A percentile compares a stretch with the other conserved stretches of the same genome.
These are phyloP conservation scores for Coenobita brevimanus DNA, from an alignment of 1,140 invertebrate genomes.

Conservation along the genomic window DNA sequence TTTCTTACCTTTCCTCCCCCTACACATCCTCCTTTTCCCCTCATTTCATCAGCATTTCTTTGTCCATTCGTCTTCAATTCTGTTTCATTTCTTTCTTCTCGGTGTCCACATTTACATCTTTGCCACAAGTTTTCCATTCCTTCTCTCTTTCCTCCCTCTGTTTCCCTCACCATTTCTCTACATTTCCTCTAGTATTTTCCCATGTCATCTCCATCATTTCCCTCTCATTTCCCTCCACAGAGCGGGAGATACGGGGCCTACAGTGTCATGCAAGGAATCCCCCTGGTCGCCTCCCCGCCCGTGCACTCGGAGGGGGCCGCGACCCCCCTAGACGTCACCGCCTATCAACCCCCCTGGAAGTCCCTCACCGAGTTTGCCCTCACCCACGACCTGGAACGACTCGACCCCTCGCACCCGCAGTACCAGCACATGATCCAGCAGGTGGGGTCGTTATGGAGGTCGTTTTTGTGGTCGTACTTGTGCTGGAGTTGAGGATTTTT, in stretches of 20 bases:
- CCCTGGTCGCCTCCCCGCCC: conserved; percentile 95
- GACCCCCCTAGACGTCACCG: conserved; percentile 92
- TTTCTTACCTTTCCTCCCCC: background rate
- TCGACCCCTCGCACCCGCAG: conserved; percentile 87
- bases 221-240: conserved; percentile 74
- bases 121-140: background rate
- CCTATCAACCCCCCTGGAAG: conserved; percentile 98
- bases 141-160: background rate
- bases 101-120: background rate
- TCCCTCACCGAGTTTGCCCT: conserved; percentile 95
- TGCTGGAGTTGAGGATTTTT: no score
- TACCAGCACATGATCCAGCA: conserved; percentile 97
- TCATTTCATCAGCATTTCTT: background rate
- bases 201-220: background rate
- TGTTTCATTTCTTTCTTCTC: no score
- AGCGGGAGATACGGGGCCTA: conserved; percentile 94
- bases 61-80: background rate
- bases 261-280: conserved; percentile 94
- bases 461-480: no score
- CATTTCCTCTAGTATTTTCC: background rate
- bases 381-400: conserved; percentile 91
- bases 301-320: conserved; percentile 88
- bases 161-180: background rate
- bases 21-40: conserved; percentile 7
- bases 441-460: conserved; percentile 76